Conservation (phyloP, 2,888 invertebrate species). For the Rapana venosa region DNA sequence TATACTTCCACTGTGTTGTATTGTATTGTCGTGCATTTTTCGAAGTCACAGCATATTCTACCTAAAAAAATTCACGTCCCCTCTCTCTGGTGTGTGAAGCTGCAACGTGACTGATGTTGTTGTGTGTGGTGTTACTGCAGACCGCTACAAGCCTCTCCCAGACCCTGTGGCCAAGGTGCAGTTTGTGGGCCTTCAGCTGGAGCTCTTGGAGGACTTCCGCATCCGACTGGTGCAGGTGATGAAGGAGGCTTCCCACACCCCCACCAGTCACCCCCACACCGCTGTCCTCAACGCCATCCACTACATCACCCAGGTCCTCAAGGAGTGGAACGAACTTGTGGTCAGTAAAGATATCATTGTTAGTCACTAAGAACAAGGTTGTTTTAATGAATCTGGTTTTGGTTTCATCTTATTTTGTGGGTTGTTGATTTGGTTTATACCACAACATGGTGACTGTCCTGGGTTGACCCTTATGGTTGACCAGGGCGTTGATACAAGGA, state of each 20-base stretch:
- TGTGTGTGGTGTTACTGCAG: slow-evolving; percentile 73
- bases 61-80: too few relatives aligned
- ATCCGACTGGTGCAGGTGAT: slow-evolving; percentile 90
- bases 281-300: slow-evolving; percentile 87
- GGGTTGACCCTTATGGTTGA: too few relatives aligned
- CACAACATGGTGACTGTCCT: too few relatives aligned
- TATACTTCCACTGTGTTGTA: too few relatives aligned
- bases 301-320: slow-evolving; percentile 85
- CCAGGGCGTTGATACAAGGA: too few relatives aligned
- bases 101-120: not conserved
- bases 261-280: slow-evolving; percentile 82
- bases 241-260: slow-evolving; percentile 80
- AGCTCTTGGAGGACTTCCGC: slow-evolving; percentile 93
- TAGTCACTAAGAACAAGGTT: too few relatives aligned
- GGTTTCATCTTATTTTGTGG: too few relatives aligned
- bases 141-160: slow-evolving; percentile 89
- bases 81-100: not conserved
- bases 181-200: slow-evolving; percentile 92
- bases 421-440: too few relatives aligned
- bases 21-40: too few relatives aligned
- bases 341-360: slow-evolving; percentile 70
- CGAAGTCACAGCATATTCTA: too few relatives aligned
- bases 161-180: slow-evolving; percentile 84
- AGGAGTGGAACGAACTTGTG: slow-evolving; percentile 88
- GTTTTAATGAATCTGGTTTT: too few relatives aligned